phyloP scores from a whole-genome alignment of 2,888 invertebrate genomes.

The Zaprionus obscuricornis region DNA sequence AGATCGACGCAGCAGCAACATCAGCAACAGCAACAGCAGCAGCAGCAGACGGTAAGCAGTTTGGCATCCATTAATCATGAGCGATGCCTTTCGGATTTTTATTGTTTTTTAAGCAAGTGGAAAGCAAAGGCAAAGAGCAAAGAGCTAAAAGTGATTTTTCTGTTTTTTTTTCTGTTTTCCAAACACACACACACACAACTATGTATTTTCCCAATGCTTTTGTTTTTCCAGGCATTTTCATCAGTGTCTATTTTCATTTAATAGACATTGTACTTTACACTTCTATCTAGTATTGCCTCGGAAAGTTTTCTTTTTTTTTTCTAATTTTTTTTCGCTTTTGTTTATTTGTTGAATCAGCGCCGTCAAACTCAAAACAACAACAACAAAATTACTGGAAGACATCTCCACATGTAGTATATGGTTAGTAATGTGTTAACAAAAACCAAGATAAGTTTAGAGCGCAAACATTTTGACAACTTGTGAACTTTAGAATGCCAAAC shows the following conservation, averaged over 20 bases:
- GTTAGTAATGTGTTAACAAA: slow-evolving; percentile 67
- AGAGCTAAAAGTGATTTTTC: slow-evolving; percentile 10
- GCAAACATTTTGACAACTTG: slow-evolving; percentile 80
- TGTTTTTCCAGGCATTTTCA: slow-evolving; percentile 45
- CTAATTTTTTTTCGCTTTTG: slow-evolving; percentile 51
- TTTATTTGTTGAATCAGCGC: slow-evolving; percentile 77
- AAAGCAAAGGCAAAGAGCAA: slow-evolving; percentile 1
- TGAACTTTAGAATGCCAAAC: slow-evolving; percentile 70
- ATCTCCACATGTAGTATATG: slow-evolving; percentile 5
- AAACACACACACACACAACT: too few relatives aligned
- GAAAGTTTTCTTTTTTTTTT: slow-evolving; percentile 37
- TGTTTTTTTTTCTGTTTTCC: slow-evolving; percentile 2
- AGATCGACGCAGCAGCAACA: too few relatives aligned
- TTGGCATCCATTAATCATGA: slow-evolving; percentile 73
- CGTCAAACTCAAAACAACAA: slow-evolving; percentile 59
- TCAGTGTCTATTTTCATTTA: slow-evolving; percentile 74
- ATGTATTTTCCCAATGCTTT: too few relatives aligned
- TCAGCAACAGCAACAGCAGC: slow-evolving; percentile 52
- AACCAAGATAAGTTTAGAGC: slow-evolving; percentile 56
- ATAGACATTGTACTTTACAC: slow-evolving; percentile 67
- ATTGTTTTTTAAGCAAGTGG: slow-evolving; percentile 68
- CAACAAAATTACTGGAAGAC: slow-evolving; percentile 1
- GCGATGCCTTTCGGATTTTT: slow-evolving; percentile 56
- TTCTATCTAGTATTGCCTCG: slow-evolving; percentile 15
- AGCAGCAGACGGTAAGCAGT: too few relatives aligned